Conservation (phyloP, 2,113 vertebrate genomes). For the Oncorhynchus gorbuscha region DNA sequence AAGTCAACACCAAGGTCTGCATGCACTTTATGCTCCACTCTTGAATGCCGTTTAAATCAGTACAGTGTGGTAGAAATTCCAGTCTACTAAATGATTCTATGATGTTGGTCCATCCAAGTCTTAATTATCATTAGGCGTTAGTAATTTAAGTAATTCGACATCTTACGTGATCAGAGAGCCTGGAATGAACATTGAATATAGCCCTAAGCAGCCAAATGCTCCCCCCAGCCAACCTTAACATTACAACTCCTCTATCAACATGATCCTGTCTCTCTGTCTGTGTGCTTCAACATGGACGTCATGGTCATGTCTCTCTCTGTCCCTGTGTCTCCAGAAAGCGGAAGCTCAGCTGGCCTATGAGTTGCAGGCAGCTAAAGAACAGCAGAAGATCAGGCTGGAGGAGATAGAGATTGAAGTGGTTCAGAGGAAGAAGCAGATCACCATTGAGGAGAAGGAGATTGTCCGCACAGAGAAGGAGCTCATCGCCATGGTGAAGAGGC, state of each 20-base stretch:
- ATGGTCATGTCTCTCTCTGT: neutral
- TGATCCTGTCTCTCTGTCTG: neutral
- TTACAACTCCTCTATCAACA: neutral
- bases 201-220: no score
- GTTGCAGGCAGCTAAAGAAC: constrained; percentile 91
- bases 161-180: no score
- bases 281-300: neutral
- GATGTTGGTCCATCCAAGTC: no score
- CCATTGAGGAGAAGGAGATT: constrained; percentile 89
- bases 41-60: neutral
- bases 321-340: constrained; percentile 76
- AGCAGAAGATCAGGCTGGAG: constrained; percentile 94
- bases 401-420: constrained; percentile 93
- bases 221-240: neutral
- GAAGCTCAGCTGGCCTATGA: constrained; percentile 93
- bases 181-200: no score
- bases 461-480: constrained; percentile 88
- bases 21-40: neutral
- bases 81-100: no score
- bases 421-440: constrained; percentile 90
- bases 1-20: constrained; percentile 91
- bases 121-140: no score
- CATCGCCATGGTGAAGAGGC: constrained; percentile 81
- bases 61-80: no score
- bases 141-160: no score